Percentiles rank a stretch among this genome's conserved stretches.
Evolutionary conservation across 2,888 invertebrate species (phyloP).

Genomic region (Pristionchus exspectatus): DNA sequence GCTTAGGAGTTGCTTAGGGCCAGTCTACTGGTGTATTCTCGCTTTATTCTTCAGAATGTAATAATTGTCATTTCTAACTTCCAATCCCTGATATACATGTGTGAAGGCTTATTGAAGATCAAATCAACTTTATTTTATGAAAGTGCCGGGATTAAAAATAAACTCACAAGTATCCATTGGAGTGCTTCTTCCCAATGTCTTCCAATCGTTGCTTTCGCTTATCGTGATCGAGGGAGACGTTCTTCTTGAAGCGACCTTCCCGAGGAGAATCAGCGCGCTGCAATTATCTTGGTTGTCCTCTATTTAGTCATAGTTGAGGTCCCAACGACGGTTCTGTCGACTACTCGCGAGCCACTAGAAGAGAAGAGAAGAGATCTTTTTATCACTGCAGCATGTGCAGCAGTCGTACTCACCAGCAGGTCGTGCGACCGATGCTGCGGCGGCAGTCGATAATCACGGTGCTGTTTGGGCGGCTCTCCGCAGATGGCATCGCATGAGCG

Average conservation of each 20-base stretch:
- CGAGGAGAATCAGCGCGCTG: slow-evolving; percentile 36
- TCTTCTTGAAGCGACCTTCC: slow-evolving; percentile 55
- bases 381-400: neutral
- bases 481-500: slow-evolving; percentile 55
- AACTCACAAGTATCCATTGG: slow-evolving; percentile 52
- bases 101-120: no score
- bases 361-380: no score
- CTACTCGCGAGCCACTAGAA: no score
- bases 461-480: neutral
- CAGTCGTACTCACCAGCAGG: neutral
- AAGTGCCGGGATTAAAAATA: neutral
- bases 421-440: slow-evolving; percentile 42
- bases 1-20: no score
- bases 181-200: slow-evolving; percentile 54
- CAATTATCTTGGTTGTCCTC: no score
- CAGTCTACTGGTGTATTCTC: no score
- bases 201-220: slow-evolving; percentile 39
- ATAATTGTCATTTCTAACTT: no score
- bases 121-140: no score
- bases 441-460: slow-evolving; percentile 43
- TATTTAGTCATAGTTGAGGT: no score
- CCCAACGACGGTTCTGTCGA: no score
- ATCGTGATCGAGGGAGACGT: slow-evolving; percentile 49
- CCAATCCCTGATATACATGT: no score
- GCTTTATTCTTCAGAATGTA: no score